phyloP scores from a whole-genome alignment of 92 coral and sea anemone species.

The Heliopora coerulea region DNA sequence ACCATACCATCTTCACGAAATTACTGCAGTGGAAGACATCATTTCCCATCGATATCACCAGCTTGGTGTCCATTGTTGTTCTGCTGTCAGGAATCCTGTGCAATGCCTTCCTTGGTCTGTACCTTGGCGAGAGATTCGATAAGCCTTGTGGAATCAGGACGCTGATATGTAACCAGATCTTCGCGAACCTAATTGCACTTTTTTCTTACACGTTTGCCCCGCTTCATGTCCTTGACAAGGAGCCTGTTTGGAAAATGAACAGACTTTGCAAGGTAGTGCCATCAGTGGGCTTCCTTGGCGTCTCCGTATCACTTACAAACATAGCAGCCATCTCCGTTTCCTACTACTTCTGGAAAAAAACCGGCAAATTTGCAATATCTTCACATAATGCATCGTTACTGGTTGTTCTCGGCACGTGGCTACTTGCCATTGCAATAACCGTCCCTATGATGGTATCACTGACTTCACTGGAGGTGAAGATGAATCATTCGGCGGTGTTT shows the following conservation, averaged over 20 bases:
- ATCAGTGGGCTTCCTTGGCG: conserved; percentile 21
- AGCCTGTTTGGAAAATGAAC: background rate
- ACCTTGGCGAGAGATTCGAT: conserved; percentile 5
- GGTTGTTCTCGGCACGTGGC: conserved; percentile 21
- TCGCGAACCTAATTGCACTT: conserved; percentile 21
- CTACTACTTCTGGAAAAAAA: conserved; percentile 12
- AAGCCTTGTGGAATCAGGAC: background rate
- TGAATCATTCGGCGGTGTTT: background rate
- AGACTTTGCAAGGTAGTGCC: conserved; percentile 19
- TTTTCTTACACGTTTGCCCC: conserved; percentile 22
- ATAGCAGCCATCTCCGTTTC: conserved; percentile 3
- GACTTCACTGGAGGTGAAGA: background rate
- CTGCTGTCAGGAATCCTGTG: conserved; percentile 9
- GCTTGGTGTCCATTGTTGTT: background rate
- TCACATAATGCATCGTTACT: background rate
- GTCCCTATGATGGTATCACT: conserved; percentile 22
- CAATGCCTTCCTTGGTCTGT: conserved; percentile 15
- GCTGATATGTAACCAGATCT: conserved; percentile 17
- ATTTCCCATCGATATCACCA: background rate
- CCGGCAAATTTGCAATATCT: background rate
- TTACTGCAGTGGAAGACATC: background rate
- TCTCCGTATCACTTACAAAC: conserved; percentile 10
- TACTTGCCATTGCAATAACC: conserved; percentile 5
- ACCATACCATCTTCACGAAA: background rate
- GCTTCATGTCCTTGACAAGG: background rate